Evolutionary conservation across 1,140 invertebrate genomes (phyloP), one percentile per base, ranked within the genome.

Genomic region (Ephestia elutella): DNA sequence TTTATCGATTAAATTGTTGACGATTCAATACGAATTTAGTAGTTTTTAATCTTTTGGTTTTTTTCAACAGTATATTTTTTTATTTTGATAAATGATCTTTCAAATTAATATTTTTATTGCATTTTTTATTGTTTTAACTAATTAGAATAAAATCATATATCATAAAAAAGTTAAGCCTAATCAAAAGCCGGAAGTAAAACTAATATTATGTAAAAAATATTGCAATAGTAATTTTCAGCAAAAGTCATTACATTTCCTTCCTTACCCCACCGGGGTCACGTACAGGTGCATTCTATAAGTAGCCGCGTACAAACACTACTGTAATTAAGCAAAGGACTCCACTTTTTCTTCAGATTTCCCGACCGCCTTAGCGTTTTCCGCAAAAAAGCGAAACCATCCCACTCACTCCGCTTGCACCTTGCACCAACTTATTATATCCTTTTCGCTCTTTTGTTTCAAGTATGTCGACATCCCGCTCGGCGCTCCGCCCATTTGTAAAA

Each of bases 401-500:
- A 55, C 69, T 81, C 74, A 68, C 71, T 65, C 80, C 59, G 53
- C 68, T 65, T 82, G 80, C 79, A 83, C 68, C 58, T 82, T 82
- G 84, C 82, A 81, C 73, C 71, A 64, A 62, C 57, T 68, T 65
- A 75, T 82, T 87, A 80, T 86, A 72, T 82, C 81, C 81, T 75
- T 87, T 86, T 84, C 84, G 64, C 84, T 85, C 80, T 84, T 87
- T 84, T 87, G 82, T 86, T 85, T 80, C 75, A 68, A 75, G 66
- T 60, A 70, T 78, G 84, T 79, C 78, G 79, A 80, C 76, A 78
- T 76, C 79, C 75, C 78, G 77, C 77, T 78, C 71, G 60, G 70
- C 69, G 82, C 83, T 80, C 82, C 85, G 85, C 85, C 85, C 85
- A 86, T 82, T 86, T 86, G 82, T 86, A 86, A 87, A 84, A 84